These are phyloP conservation scores for Lepidurus packardi DNA, from an alignment of 1,140 invertebrate genomes.

Conservation along the genomic window DNA sequence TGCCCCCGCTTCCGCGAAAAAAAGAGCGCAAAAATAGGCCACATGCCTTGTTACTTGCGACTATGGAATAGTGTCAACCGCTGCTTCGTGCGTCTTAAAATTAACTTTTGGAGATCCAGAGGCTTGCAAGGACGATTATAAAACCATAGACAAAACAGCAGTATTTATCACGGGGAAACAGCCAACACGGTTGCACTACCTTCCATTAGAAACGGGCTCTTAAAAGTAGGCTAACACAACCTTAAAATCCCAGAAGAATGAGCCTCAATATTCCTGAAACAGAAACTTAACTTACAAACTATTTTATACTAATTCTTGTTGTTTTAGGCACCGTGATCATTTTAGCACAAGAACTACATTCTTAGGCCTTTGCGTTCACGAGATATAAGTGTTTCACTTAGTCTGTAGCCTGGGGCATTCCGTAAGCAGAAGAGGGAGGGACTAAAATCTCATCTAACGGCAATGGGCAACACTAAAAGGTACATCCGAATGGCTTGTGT, in stretches of 20 bases:
- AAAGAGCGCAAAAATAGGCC: neutral
- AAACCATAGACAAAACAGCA: neutral
- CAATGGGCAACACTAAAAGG: too few relatives aligned
- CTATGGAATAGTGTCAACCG: neutral
- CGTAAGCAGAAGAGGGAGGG: too few relatives aligned
- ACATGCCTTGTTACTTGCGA: conserved; percentile 4
- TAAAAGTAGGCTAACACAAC: too few relatives aligned
- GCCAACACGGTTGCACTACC: neutral
- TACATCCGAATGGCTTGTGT: neutral
- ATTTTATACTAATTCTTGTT: conserved; percentile 28
- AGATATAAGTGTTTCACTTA: conserved; percentile 32
- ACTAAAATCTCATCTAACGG: too few relatives aligned
- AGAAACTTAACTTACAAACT: conserved; percentile 25
- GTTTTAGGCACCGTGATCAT: conserved; percentile 16
- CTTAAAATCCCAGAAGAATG: neutral
- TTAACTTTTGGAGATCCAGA: conserved; percentile 10
- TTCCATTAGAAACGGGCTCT: too few relatives aligned
- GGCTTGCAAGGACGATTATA: neutral
- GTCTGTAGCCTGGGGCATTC: too few relatives aligned
- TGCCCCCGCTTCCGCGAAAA: neutral
- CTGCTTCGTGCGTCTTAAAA: conserved; percentile 3
- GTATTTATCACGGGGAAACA: neutral
- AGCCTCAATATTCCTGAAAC: conserved; percentile 18
- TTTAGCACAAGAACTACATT: conserved; percentile 32
- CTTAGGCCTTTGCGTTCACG: neutral